A percentile compares a stretch with the other conserved stretches of the same genome.
These are phyloP conservation scores for Falcaria lacertinaria DNA, from an alignment of 2,888 invertebrate genomes.

Conservation along the genomic window DNA sequence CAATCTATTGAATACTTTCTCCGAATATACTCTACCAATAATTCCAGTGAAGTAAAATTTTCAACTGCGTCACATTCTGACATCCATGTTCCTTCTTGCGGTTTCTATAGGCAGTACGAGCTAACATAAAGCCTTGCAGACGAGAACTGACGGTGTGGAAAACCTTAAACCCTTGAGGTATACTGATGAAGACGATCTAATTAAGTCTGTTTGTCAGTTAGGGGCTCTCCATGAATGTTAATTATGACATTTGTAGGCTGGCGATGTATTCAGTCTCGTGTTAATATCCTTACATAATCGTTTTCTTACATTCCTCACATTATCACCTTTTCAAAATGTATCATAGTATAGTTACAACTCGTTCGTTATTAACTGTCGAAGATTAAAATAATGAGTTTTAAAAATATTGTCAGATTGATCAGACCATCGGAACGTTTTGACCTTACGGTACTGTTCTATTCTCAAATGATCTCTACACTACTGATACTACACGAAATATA, in stretches of 20 bases:
- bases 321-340: too few relatives aligned
- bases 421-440: too few relatives aligned
- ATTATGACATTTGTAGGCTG: conserved; percentile 21
- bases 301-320: too few relatives aligned
- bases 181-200: conserved; percentile 51
- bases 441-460: too few relatives aligned
- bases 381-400: too few relatives aligned
- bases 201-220: conserved; percentile 11
- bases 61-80: conserved; percentile 14
- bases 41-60: conserved; percentile 10
- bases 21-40: too few relatives aligned
- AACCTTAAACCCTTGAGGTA: conserved; percentile 54
- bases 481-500: too few relatives aligned
- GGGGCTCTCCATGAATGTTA: conserved; percentile 15
- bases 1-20: too few relatives aligned
- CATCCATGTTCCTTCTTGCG: conserved; percentile 31
- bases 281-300: conserved; percentile 2
- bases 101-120: conserved; percentile 28
- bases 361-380: too few relatives aligned
- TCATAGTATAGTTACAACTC: too few relatives aligned
- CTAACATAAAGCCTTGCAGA: conserved; percentile 47
- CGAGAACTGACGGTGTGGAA: conserved; percentile 43
- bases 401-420: too few relatives aligned
- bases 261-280: conserved; percentile 3
- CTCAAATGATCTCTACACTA: too few relatives aligned